Conservation (phyloP, 2,888 invertebrate genomes). For the Stramonita haemastoma region DNA sequence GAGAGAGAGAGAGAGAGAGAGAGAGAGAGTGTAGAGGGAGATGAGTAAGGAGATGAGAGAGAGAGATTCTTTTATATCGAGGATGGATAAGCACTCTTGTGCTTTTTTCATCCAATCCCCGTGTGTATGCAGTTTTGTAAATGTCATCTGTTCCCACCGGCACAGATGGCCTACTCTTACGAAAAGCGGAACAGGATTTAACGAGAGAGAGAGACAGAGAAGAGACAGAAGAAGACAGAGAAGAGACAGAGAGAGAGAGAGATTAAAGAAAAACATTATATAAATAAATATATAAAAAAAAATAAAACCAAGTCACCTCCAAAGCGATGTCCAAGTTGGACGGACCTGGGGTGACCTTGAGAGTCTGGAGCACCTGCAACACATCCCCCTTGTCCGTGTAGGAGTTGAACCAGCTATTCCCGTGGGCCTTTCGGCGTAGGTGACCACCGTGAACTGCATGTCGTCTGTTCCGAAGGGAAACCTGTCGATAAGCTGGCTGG, state of each 20-base stretch:
- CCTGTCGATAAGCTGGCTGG: slow-evolving; percentile 53
- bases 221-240: not conserved
- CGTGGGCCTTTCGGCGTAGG: slow-evolving; percentile 54
- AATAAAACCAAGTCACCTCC: not conserved
- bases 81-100: too few relatives aligned
- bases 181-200: too few relatives aligned
- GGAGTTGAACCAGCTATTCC: slow-evolving; percentile 59
- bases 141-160: too few relatives aligned
- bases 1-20: not conserved
- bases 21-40: too few relatives aligned
- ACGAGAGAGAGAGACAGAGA: not conserved
- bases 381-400: slow-evolving; percentile 50
- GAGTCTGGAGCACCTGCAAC: slow-evolving; percentile 48
- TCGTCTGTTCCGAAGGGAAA: slow-evolving; percentile 54
- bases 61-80: too few relatives aligned
- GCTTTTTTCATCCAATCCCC: too few relatives aligned
- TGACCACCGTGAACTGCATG: slow-evolving; percentile 58
- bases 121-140: too few relatives aligned
- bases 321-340: slow-evolving; percentile 31
- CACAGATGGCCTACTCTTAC: too few relatives aligned
- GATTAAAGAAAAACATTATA: not conserved
- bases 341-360: slow-evolving; percentile 13
- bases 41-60: too few relatives aligned
- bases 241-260: too few relatives aligned
- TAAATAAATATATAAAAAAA: too few relatives aligned